A percentile compares a stretch with the other conserved stretches of the same genome.
Evolutionary conservation across 2,797 vertebrate genomes (phyloP).

Genomic region (Iguana delicatissima): DNA sequence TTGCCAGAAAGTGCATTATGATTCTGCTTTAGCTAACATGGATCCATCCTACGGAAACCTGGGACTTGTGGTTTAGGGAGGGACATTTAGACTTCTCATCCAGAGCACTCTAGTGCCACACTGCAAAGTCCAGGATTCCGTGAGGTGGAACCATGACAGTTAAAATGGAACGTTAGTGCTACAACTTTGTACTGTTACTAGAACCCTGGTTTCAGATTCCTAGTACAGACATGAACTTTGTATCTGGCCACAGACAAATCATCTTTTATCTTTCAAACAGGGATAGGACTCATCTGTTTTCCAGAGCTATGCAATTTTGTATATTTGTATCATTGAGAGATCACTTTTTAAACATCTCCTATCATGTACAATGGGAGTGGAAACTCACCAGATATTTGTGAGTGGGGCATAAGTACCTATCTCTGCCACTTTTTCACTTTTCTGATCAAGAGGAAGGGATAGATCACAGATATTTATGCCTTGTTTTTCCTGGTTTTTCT

Average conservation of each 20-base stretch:
- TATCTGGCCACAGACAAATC: not conserved
- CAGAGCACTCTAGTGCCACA: too few species aligned
- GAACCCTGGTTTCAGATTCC: not conserved
- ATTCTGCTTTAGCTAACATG: too few species aligned
- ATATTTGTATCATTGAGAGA: not conserved
- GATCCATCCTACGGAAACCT: too few species aligned
- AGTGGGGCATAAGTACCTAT: not conserved
- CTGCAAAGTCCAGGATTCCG: too few species aligned
- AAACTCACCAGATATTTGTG: not conserved
- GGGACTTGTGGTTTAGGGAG: too few species aligned
- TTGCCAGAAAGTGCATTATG: not conserved
- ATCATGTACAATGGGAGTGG: not conserved
- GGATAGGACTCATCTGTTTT: not conserved
- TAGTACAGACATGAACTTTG: not conserved
- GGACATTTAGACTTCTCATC: too few species aligned
- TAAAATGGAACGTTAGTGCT: too few species aligned
- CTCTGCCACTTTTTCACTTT: not conserved
- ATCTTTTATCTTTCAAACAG: not conserved
- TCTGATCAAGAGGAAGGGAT: not conserved
- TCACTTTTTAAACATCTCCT: not conserved
- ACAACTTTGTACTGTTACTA: too few species aligned
- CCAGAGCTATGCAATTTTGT: not conserved
- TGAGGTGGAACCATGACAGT: too few species aligned
- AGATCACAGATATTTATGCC: too few species aligned
- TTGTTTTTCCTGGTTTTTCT: fast-evolving